phyloP scores from a whole-genome alignment of 2,113 vertebrate genomes.

The Sterrhoptilus dennistouni region DNA sequence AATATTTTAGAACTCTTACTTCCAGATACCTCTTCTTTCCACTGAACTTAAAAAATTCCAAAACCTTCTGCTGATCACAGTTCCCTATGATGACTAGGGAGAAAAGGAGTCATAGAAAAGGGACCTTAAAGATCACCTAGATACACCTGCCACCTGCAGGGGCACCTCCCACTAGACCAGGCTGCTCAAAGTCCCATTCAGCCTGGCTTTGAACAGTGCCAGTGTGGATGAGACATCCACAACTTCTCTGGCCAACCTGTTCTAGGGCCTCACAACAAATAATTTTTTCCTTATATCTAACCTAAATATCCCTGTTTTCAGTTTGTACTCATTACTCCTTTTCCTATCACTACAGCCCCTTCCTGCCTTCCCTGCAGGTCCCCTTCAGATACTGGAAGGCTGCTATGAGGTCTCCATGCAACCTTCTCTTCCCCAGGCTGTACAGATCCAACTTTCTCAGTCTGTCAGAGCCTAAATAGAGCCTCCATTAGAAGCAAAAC shows the following conservation, averaged over 20 bases:
- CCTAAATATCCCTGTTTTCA: not conserved
- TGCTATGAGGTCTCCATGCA: not conserved
- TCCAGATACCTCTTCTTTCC: not conserved
- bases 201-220: not conserved
- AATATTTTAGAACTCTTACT: not conserved
- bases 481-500: not conserved
- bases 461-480: not conserved
- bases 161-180: not conserved
- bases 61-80: not conserved
- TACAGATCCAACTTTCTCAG: not conserved
- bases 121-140: not conserved
- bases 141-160: not conserved
- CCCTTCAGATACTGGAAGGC: not conserved
- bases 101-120: not conserved
- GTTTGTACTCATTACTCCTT: not conserved
- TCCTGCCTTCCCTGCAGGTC: not conserved
- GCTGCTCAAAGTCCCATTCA: not conserved
- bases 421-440: not conserved
- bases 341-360: not conserved
- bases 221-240: not conserved
- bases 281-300: not conserved
- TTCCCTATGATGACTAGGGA: not conserved
- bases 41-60: not conserved
- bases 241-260: not conserved
- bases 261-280: not conserved